phyloP scores from a whole-genome alignment of 2,888 invertebrate species.

The Siphlonurus alternatus region DNA sequence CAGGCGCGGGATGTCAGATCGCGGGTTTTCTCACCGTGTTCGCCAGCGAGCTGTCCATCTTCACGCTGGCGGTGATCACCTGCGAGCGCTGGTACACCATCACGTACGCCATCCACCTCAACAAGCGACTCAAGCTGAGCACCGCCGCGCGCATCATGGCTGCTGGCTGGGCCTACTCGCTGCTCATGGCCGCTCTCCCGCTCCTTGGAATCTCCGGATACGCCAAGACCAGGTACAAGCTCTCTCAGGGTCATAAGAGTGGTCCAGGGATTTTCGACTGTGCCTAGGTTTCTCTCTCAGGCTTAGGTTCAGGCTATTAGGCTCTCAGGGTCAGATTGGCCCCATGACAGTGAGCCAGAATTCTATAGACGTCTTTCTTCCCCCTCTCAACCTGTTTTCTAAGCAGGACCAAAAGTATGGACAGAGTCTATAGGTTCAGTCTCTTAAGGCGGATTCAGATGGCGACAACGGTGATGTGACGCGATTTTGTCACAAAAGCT shows the following conservation, averaged over 20 bases:
- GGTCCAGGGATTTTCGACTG: too few species aligned
- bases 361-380: too few species aligned
- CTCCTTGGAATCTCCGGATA: conserved; percentile 73
- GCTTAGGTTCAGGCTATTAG: too few species aligned
- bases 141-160: conserved; percentile 60
- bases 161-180: conserved; percentile 61
- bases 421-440: too few species aligned
- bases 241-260: neutral
- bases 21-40: conserved; percentile 82
- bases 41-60: conserved; percentile 72
- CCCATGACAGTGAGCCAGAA: too few species aligned
- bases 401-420: too few species aligned
- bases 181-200: conserved; percentile 61
- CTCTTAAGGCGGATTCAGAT: too few species aligned
- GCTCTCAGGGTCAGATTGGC: too few species aligned
- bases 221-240: conserved; percentile 53
- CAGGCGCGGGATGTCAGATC: conserved; percentile 61
- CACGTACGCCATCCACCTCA: conserved; percentile 65
- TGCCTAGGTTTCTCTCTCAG: too few species aligned
- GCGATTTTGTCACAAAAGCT: too few species aligned
- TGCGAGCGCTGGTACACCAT: conserved; percentile 74
- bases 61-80: conserved; percentile 71
- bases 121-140: conserved; percentile 55
- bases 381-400: too few species aligned
- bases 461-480: too few species aligned